phyloP scores from a whole-genome alignment of 2,888 invertebrate genomes.

The Chymomyza fuscimana region DNA sequence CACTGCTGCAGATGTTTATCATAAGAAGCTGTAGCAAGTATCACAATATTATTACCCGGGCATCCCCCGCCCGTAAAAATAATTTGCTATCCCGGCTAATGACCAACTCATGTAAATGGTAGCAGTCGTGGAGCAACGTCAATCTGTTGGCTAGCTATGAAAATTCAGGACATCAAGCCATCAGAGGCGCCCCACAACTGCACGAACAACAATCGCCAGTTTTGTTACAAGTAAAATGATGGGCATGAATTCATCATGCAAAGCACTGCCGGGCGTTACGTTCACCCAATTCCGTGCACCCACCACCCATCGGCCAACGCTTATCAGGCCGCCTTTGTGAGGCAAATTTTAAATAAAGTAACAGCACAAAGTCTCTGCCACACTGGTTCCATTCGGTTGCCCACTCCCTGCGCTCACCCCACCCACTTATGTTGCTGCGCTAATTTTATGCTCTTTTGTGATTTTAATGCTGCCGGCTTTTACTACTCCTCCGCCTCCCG shows the following conservation, averaged over 20 bases:
- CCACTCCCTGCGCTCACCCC: neutral
- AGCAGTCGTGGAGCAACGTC: neutral
- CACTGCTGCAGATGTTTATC: slow-evolving; percentile 60
- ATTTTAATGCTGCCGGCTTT: slow-evolving; percentile 61
- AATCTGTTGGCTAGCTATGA: slow-evolving; percentile 39
- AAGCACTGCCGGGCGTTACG: slow-evolving; percentile 16
- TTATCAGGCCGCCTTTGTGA: slow-evolving; percentile 34
- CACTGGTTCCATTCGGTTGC: slow-evolving; percentile 23
- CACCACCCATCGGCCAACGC: no score
- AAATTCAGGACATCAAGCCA: slow-evolving; percentile 58
- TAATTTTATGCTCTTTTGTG: slow-evolving; percentile 74
- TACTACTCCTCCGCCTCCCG: neutral
- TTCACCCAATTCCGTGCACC: slow-evolving; percentile 3
- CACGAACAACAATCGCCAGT: slow-evolving; percentile 62
- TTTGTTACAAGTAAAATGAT: slow-evolving; percentile 67
- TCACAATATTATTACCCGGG: slow-evolving; percentile 39
- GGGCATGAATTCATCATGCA: slow-evolving; percentile 70
- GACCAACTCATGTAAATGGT: slow-evolving; percentile 69
- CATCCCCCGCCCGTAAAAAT: slow-evolving; percentile 38
- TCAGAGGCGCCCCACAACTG: slow-evolving; percentile 16
- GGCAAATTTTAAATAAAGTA: slow-evolving; percentile 62
- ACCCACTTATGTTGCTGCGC: slow-evolving; percentile 43
- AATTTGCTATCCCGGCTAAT: slow-evolving; percentile 67
- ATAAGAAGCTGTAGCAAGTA: slow-evolving; percentile 63
- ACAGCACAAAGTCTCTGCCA: slow-evolving; percentile 50